These are phyloP conservation scores for Amiota mariae DNA, from an alignment of 2,888 invertebrate genomes.

Conservation along the genomic window DNA sequence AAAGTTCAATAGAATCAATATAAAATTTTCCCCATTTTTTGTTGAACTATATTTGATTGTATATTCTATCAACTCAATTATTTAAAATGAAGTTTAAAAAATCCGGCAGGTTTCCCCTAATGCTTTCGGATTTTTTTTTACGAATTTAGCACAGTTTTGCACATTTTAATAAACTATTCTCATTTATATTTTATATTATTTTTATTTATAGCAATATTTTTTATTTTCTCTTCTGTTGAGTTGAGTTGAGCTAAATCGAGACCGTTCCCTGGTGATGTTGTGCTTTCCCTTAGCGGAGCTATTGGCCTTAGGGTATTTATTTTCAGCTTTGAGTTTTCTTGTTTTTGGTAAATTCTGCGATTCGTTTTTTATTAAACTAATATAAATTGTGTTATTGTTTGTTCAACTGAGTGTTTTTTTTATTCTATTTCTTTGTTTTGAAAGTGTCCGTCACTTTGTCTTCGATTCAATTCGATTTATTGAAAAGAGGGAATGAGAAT, in stretches of 20 bases:
- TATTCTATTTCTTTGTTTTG: too few relatives aligned
- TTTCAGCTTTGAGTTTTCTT: conserved; percentile 1
- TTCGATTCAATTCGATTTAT: conserved; percentile 14
- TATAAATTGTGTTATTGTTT: conserved; percentile 57
- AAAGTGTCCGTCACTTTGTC: conserved; percentile 11
- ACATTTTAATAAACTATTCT: conserved; percentile 38
- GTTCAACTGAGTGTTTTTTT: conserved; percentile 55
- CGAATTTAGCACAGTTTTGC: conserved; percentile 23
- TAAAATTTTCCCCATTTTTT: too few relatives aligned
- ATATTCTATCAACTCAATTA: neutral
- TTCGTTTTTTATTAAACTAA: conserved; percentile 49
- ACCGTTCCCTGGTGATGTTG: conserved; percentile 9
- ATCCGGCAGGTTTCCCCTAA: conserved; percentile 11
- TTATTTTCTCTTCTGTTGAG: conserved; percentile 4
- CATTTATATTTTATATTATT: conserved; percentile 22
- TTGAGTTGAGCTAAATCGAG: neutral
- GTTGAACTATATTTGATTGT: too few relatives aligned
- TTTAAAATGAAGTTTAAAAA: conserved; percentile 6
- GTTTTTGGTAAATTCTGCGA: neutral
- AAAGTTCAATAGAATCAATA: too few relatives aligned
- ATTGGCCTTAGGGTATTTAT: conserved; percentile 8
- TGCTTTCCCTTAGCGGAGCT: neutral
- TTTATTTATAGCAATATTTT: conserved; percentile 6
- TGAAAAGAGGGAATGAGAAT: neutral
- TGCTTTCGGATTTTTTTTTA: neutral